Conservation (phyloP, 2,113 vertebrate species). For the Anthoscopus minutus region DNA sequence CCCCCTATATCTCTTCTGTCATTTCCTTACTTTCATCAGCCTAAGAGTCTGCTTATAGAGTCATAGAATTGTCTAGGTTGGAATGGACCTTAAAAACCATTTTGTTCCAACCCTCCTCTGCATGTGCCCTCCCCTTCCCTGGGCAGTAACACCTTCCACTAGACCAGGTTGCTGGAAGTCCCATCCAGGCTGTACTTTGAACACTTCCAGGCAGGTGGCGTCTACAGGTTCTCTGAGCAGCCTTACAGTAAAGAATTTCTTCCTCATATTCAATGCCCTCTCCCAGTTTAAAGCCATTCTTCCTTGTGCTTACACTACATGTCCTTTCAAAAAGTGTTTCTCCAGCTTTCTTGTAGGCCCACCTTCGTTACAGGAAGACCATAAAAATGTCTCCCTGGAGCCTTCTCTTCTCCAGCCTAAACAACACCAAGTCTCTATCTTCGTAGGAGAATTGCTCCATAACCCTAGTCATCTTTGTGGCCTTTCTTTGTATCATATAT, state of each 20-base stretch:
- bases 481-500: neutral
- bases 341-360: neutral
- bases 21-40: neutral
- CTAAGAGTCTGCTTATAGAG: neutral
- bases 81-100: neutral
- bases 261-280: neutral
- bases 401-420: neutral
- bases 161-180: neutral
- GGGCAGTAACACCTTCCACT: neutral
- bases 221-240: neutral
- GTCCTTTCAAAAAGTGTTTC: neutral
- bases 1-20: neutral
- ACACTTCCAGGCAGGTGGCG: rapidly evolving
- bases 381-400: neutral
- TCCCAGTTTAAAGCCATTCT: neutral
- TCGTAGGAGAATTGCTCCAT: neutral
- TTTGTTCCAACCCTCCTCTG: neutral
- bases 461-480: rapidly evolving
- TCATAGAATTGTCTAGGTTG: neutral
- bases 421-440: neutral
- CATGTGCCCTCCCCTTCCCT: rapidly evolving
- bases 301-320: neutral
- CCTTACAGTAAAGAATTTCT: neutral
- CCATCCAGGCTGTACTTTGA: neutral
- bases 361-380: neutral